Base-by-base conservation (phyloP, 2,797 vertebrate genomes). In the Psittacula echo region DNA sequence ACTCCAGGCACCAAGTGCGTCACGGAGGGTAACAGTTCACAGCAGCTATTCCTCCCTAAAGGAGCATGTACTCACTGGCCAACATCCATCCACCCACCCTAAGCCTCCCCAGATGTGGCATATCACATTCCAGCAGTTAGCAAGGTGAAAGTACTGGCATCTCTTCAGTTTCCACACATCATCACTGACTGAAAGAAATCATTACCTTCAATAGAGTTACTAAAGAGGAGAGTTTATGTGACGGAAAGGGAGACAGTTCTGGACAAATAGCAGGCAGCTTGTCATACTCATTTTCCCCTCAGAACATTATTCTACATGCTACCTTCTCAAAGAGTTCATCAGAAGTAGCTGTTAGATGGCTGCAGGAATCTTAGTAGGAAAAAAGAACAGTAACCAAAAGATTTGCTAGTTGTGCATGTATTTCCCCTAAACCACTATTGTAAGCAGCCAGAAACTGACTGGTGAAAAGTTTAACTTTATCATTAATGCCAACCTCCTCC, bases 101-200 rank as follows among this genome's bases (percentile, higher is more conserved):
- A 75, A 50, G 41, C 18, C 41, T 74, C 44, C 72, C 54, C 71
- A 78, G 26, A 72, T 8, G n/a, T 20, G 26, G 30, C 32, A 27
- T 23, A 86, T 39, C 47, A 22, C 74, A 81, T 66, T 76, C 60
- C 90, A 95, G 53, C 53, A 53, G 32, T 61, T 6, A 75, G 54
- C 47, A 58, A 48, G 24, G 56, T 6, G 1, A 73, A 87, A 22
- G 37, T 70, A 54, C 4, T 85, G 94, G 85, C 83, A 89, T 13
- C 39, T 85, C 80, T 54, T 91, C 90, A 90, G 70, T 47, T 90
- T 88, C 79, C 77, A 90, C 91, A 90, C 74, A 82, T 86, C 73
- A 51, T 66, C 80, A 79, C 27, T 0, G 1, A 61, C 53, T 41
- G 29, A 61, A 76, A 70, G 30, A 76, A 81, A 73, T 37, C n/a